phyloP scores from a whole-genome alignment of 2,888 invertebrate genomes.

The Lydus trimaculatus region DNA sequence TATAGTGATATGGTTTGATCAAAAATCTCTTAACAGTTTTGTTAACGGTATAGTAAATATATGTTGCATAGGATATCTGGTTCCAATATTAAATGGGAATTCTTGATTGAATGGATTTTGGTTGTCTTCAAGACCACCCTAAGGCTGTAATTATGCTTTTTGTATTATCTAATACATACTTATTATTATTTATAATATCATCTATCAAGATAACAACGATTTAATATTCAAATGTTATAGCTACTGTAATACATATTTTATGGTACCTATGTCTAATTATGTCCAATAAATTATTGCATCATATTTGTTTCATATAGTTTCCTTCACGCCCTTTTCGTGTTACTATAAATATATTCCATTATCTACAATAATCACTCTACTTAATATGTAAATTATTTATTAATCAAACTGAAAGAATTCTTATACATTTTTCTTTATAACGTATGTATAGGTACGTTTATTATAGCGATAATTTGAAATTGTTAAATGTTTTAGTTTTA shows the following conservation, averaged over 20 bases:
- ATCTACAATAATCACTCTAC: not conserved
- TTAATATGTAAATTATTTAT: not conserved
- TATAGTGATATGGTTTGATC: not conserved
- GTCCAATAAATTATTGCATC: constrained; percentile 21
- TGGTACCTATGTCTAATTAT: constrained; percentile 20
- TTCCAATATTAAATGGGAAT: not conserved
- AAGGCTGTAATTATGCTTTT: not conserved
- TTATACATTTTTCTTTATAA: not conserved
- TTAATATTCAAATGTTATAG: constrained; percentile 5
- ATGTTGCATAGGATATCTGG: not conserved
- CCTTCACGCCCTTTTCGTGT: not conserved
- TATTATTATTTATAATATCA: constrained; percentile 1
- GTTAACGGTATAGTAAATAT: not conserved
- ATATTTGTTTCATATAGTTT: not conserved
- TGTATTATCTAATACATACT: not conserved
- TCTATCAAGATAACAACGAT: not conserved
- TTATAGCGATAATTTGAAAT: too few relatives aligned
- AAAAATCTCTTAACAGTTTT: not conserved
- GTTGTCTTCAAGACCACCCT: not conserved
- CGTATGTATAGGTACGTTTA: not conserved
- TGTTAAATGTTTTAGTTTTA: not conserved
- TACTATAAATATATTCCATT: not conserved
- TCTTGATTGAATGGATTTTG: not conserved
- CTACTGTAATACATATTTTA: constrained; percentile 26
- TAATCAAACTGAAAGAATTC: not conserved